These are phyloP conservation scores for Sus cebifrons DNA, from an alignment of 2,797 vertebrate genomes.

Conservation along the genomic window DNA sequence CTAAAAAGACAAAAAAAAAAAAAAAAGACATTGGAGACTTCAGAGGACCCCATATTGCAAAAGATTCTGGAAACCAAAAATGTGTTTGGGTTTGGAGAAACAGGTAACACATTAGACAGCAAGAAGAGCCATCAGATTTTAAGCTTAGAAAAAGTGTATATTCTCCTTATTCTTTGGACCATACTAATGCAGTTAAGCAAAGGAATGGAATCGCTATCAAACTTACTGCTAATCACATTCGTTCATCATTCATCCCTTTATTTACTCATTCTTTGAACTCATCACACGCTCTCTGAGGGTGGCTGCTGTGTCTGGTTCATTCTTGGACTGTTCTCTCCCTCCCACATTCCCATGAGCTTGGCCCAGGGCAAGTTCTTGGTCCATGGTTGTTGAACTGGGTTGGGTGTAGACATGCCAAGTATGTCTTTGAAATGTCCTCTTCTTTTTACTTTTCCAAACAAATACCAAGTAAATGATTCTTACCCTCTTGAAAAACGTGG, in stretches of 20 bases:
- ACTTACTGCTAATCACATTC: neutral
- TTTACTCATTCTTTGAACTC: neutral
- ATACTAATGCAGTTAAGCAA: neutral
- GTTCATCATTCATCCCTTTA: neutral
- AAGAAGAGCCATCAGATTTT: conserved; percentile 18
- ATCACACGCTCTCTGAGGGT: neutral
- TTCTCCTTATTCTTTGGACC: neutral
- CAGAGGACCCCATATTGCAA: neutral
- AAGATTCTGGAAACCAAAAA: conserved; percentile 46
- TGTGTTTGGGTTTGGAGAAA: neutral
- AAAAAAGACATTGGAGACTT: neutral
- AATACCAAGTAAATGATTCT: neutral
- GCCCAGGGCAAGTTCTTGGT: neutral
- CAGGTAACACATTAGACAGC: conserved; percentile 5
- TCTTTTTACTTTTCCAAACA: conserved; percentile 45
- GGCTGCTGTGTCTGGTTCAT: neutral
- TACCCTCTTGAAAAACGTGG: neutral
- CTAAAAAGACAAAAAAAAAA: too few relatives aligned
- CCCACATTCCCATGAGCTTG: neutral
- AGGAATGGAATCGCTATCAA: neutral
- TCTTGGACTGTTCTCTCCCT: neutral
- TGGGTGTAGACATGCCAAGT: neutral
- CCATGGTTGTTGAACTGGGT: neutral
- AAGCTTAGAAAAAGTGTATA: neutral
- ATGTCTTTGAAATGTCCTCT: neutral